Percentiles rank a stretch among this genome's conserved stretches.
Conservation (phyloP, 1,140 invertebrate species). For the Nebria ingens region DNA sequence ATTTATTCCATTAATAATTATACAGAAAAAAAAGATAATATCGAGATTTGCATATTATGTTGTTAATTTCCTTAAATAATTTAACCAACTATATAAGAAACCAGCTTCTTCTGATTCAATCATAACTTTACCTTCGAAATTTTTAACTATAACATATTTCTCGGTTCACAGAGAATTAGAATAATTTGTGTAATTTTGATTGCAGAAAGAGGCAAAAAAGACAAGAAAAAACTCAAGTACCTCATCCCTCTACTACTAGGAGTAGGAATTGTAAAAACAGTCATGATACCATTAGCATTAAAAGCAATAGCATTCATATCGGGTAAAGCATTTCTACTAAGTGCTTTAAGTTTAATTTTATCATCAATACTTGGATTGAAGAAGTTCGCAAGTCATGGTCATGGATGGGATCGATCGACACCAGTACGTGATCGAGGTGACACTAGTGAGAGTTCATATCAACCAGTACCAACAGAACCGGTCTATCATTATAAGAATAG, state of each 20-base stretch:
- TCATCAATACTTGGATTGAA: constrained; percentile 33
- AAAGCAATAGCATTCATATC: constrained; percentile 51
- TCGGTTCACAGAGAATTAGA: too few relatives aligned
- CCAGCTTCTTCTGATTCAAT: too few relatives aligned
- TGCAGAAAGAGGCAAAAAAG: constrained; percentile 28
- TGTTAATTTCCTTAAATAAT: too few relatives aligned
- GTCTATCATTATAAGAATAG: not conserved
- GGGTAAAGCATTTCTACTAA: constrained; percentile 45
- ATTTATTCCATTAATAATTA: too few relatives aligned
- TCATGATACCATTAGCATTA: constrained; percentile 49
- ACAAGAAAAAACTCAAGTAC: constrained; percentile 34
- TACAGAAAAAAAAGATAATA: too few relatives aligned
- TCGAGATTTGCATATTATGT: too few relatives aligned
- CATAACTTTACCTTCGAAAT: too few relatives aligned
- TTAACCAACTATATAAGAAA: too few relatives aligned
- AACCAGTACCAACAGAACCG: not conserved
- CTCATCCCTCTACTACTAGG: constrained; percentile 48
- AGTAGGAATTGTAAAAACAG: constrained; percentile 46
- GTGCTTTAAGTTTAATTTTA: constrained; percentile 38
- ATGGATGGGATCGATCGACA: not conserved
- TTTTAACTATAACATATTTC: too few relatives aligned
- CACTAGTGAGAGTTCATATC: not conserved
- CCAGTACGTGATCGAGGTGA: not conserved
- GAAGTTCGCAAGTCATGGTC: constrained; percentile 9
- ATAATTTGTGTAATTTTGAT: too few relatives aligned